Evolutionary conservation across 2,888 invertebrate species (phyloP), one percentile per base, ranked within the genome.

Genomic region (Philonicus albiceps): DNA sequence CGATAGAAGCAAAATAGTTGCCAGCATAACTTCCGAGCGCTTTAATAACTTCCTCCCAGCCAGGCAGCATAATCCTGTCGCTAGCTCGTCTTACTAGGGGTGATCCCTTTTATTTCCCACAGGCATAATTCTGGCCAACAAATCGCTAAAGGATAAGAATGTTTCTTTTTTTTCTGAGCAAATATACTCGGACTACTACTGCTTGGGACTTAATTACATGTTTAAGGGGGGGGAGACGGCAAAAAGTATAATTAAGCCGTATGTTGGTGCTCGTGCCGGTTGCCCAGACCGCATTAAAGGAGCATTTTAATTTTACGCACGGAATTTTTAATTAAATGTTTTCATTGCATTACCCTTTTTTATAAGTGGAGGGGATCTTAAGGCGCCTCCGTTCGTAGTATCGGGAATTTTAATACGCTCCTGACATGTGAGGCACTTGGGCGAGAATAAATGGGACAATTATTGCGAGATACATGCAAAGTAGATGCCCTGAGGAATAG

Each of bases 261-360:
- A 19, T 64, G 22, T 11, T 64, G 27, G 27, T 64, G 16, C 11
- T 16, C 13, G 1, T 2, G 64, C 1, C 22, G 64, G n/a, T n/a
- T 22, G 64, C 64, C 22, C 22, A 64, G 64, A 27, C 27, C 64
- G 64, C 76, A 76, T 76, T 76, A 27, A 3, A 40, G 37, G 40
- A 40, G 76, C n/a, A 13, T 43, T 76, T 76, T 78, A 43, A 78
- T 78, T 78, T 78, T 37, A 78, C 78, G 43, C 49, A 78, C 49
- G 78, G 49, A 78, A 78, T 78, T 78, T 22, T 78, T 78, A 78
- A 78, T 78, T 78, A 78, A 78, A 78, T 78, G 22, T 43, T 78
- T 78, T 78, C 43, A 78, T 53, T 78, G 49, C 78, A 22, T 49
- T 78, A 43, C 49, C 49, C 43, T 78, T n/a, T n/a, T n/a, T n/a